Conservation (phyloP, 2,113 vertebrate species). For the human region DNA sequence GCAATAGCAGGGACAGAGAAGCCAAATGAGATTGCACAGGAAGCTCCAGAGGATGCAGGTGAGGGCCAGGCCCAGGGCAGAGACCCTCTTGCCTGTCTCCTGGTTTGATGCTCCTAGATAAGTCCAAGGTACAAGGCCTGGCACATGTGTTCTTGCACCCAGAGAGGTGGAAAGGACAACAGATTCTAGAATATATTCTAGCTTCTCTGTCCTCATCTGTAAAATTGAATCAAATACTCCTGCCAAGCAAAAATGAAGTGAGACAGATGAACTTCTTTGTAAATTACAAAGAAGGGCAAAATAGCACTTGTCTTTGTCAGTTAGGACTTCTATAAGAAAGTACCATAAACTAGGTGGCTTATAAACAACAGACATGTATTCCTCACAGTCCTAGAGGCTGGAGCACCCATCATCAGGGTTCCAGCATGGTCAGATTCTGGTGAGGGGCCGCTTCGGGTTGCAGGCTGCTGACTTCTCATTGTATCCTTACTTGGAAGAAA, state of each 20-base stretch:
- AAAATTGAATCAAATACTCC: background rate
- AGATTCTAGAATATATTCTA: background rate
- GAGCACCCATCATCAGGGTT: too few species aligned
- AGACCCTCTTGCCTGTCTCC: background rate
- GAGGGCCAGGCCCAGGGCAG: background rate
- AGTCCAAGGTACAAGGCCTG: background rate
- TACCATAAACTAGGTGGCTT: too few species aligned
- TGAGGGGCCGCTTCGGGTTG: background rate
- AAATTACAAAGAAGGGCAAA: background rate
- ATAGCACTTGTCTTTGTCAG: background rate
- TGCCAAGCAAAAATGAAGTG: background rate
- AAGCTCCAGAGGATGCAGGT: rapidly evolving
- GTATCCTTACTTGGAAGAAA: background rate
- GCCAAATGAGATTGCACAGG: rapidly evolving
- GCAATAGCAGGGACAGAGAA: background rate
- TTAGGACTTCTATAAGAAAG: background rate
- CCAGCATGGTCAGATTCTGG: background rate
- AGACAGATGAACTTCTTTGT: background rate
- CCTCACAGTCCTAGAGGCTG: background rate
- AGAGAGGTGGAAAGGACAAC: background rate
- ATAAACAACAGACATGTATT: background rate
- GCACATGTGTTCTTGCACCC: background rate
- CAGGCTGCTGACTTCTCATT: background rate
- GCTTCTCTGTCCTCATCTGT: background rate
- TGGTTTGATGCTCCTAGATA: background rate